Evolutionary conservation across 2,888 invertebrate species (phyloP).

Genomic region (Camponotus fellah): DNA sequence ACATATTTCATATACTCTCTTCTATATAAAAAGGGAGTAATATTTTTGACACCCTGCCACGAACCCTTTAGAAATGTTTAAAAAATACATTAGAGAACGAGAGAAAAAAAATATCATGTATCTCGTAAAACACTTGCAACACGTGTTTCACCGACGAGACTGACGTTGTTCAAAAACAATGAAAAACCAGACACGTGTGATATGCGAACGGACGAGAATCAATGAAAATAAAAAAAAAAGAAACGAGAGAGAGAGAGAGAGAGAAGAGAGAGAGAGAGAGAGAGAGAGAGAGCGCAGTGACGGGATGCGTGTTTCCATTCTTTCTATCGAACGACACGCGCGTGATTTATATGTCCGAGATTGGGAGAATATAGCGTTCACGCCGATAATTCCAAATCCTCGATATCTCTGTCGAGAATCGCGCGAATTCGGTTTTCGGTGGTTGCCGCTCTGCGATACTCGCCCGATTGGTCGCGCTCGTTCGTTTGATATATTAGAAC

Average conservation of each 20-base stretch:
- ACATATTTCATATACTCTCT: conserved; percentile 1
- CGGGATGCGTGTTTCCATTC: conserved; percentile 25
- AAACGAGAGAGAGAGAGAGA: not conserved
- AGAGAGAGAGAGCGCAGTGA: not conserved
- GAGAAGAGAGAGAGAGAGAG: no score
- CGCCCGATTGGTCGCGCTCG: conserved; percentile 2
- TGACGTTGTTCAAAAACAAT: conserved; percentile 48
- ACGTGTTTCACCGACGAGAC: conserved; percentile 21
- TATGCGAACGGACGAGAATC: conserved; percentile 31
- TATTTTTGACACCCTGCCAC: not conserved
- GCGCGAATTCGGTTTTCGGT: conserved; percentile 59
- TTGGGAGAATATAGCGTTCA: conserved; percentile 37
- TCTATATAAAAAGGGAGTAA: conserved; percentile 14
- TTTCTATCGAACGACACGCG: conserved; percentile 23
- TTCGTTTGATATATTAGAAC: conserved; percentile 49
- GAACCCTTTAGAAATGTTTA: not conserved
- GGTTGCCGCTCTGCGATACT: conserved; percentile 42
- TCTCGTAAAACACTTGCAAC: conserved; percentile 39
- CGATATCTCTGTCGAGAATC: conserved; percentile 53
- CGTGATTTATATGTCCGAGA: conserved; percentile 50
- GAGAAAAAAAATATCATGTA: conserved; percentile 37
- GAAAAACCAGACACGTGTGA: conserved; percentile 34
- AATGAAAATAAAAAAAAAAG: not conserved
- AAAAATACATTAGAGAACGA: conserved; percentile 28
- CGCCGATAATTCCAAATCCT: conserved; percentile 42